Evolutionary conservation across 2,113 vertebrate genomes (phyloP), one percentile per base, ranked within the genome.

Genomic region (Corythoichthys intestinalis): DNA sequence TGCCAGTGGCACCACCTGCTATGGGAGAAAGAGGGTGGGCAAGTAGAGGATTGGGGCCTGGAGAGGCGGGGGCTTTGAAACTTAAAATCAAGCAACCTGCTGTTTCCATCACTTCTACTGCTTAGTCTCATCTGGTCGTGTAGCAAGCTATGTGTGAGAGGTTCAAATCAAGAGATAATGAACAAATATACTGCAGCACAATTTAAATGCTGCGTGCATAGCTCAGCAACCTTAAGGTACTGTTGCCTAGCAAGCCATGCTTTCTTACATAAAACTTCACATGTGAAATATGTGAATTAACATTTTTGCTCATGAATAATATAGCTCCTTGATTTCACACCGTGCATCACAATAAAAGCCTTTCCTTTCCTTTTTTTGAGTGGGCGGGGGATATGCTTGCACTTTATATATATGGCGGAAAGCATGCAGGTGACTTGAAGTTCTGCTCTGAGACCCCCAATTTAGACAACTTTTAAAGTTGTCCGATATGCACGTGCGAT

Each of bases 1-100:
- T 88, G 82, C 84, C 79, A 83, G 81, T 82, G 81, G 82, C 79
- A 71, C 90, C 90, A 91, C 90, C 90, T 90, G 90, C 88, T 87
- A 86, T 83, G 85, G 20, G 83, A 73, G 70, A 58, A 58, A 77
- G 56, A 56, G 57, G 71, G 62, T 44, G 65, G 65, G 67, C 4
- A 70, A 67, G 69, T 65, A 68, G 72, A 54, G 61, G 54, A 46
- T 34, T n/a, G 59, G 37, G 35, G 52, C 37, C 28, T 37, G n/a
- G 35, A 49, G 14, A 39, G 47, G 15, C 13, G 60, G 17, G 71
- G 39, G 79, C 59, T 38, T 50, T 50, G 78, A 74, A 74, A 78
- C 71, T 73, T 65, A 73, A 86, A 84, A 80, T 87, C 82, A 77
- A 81, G 65, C 76, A 38, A 75, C 82, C 82, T 11, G 37, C 79